These are phyloP conservation scores for Spodoptera exigua DNA, from an alignment of 2,888 invertebrate genomes.

Conservation along the genomic window DNA sequence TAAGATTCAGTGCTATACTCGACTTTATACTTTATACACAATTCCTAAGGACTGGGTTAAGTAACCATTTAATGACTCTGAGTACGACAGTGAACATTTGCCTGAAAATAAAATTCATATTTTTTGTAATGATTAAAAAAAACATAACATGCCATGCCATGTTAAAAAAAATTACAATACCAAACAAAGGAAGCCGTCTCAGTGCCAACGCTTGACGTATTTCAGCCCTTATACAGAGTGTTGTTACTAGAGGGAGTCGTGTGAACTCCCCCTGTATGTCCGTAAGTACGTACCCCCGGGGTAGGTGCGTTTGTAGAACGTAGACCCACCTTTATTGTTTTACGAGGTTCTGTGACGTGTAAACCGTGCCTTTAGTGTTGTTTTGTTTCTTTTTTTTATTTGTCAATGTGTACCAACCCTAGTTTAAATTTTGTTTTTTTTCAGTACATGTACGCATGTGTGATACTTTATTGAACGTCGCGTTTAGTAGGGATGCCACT, in stretches of 20 bases:
- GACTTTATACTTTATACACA: too few species aligned
- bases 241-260: slow-evolving; percentile 41
- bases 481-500: slow-evolving; percentile 1
- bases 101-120: too few species aligned
- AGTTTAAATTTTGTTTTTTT: slow-evolving; percentile 13
- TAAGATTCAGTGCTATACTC: too few species aligned
- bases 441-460: background rate
- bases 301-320: slow-evolving; percentile 56
- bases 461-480: slow-evolving; percentile 16
- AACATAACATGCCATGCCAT: background rate
- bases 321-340: slow-evolving; percentile 70
- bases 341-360: slow-evolving; percentile 62
- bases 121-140: too few species aligned
- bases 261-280: slow-evolving; percentile 34
- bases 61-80: too few species aligned
- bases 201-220: slow-evolving; percentile 28
- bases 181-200: slow-evolving; percentile 28
- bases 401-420: slow-evolving; percentile 20
- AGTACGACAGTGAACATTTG: too few species aligned
- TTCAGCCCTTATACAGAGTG: slow-evolving; percentile 41
- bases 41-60: too few species aligned
- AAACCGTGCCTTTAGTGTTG: slow-evolving; percentile 46
- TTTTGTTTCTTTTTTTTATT: slow-evolving; percentile 52
- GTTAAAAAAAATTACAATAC: slow-evolving; percentile 10
- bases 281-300: slow-evolving; percentile 33